Base-by-base conservation (phyloP, 1,140 invertebrate species). In the Prorops nasuta region DNA sequence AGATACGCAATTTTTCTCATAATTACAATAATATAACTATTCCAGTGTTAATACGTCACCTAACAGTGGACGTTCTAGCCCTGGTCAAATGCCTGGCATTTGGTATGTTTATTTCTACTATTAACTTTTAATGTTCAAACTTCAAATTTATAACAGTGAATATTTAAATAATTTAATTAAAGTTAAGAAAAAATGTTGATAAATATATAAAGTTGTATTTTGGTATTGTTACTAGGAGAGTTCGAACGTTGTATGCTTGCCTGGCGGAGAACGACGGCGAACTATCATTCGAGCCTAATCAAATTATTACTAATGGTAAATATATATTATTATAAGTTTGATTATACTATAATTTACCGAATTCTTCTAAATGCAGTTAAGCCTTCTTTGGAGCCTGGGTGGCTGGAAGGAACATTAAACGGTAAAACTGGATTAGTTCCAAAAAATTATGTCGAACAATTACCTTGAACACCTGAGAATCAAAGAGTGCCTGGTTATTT, bases 261-360 rank as follows among this genome's bases (percentile, higher is more conserved):
- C 82, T 95, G 56, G 96, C 94, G 43, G 96, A 97, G 79, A 94
- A 94, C 79, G 91, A 95, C 70, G 91, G 94, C 49, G 96, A 98
- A 80, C 79, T 98, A 52, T 97, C 94, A 31, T 98, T 98, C 83
- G 94, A 97, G 81, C 94, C 95, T 54, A 98, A 98, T 83, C 91
- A 96, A 83, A 94, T 98, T 58, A 96, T 98, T 60, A 92, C 89
- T 49, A 94, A 97, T 84, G 94, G 94, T 96, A 83, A 34, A 19
- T 41, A 15, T 19, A 24, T 35, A 39, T 4, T 24, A 15, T 49
- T 19, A 36, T 17, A 14, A 18, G 22, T 31, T 44, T 34, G 44
- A 49, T 21, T 22, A 45, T 39, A 8, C 8, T 31, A 28, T 22
- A 38, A 46, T 45, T 16, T 39, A 19, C 9, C 59, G 16, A 62